Evolutionary conservation across 1,140 invertebrate species (phyloP).

Genomic region (Dreissena polymorpha): DNA sequence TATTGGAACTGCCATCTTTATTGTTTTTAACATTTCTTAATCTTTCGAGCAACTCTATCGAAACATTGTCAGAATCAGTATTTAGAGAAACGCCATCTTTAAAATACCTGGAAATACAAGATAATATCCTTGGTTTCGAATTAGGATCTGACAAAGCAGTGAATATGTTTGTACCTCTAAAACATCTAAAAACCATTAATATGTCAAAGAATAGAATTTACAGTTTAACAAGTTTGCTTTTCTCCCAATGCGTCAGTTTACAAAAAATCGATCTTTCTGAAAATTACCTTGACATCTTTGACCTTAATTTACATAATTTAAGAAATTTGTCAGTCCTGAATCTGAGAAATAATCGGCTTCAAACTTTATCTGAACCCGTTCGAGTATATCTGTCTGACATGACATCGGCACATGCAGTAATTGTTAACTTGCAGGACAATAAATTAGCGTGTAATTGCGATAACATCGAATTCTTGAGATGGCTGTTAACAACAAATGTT

Average conservation of each 20-base stretch:
- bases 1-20: background rate
- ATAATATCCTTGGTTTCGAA: slow-evolving; percentile 37
- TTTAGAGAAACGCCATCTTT: slow-evolving; percentile 20
- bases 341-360: slow-evolving; percentile 26
- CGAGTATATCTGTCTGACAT: background rate
- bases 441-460: slow-evolving; percentile 36
- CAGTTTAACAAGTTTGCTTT: slow-evolving; percentile 17
- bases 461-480: slow-evolving; percentile 34
- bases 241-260: background rate
- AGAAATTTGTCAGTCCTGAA: slow-evolving; percentile 18
- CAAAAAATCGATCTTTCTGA: slow-evolving; percentile 12
- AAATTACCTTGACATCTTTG: slow-evolving; percentile 35
- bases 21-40: slow-evolving; percentile 15
- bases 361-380: background rate
- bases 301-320: slow-evolving; percentile 1
- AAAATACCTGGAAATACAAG: slow-evolving; percentile 18
- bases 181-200: slow-evolving; percentile 6
- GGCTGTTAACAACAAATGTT: slow-evolving; percentile 25
- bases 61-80: background rate
- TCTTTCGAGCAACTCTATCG: slow-evolving; percentile 35
- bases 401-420: background rate
- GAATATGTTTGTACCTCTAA: slow-evolving; percentile 5
- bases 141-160: slow-evolving; percentile 8
- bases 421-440: slow-evolving; percentile 35
- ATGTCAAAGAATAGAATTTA: slow-evolving; percentile 34